Evolutionary conservation across 2,797 vertebrate genomes (phyloP), one percentile per base, ranked within the genome.

Genomic region (Apogon talboti): DNA sequence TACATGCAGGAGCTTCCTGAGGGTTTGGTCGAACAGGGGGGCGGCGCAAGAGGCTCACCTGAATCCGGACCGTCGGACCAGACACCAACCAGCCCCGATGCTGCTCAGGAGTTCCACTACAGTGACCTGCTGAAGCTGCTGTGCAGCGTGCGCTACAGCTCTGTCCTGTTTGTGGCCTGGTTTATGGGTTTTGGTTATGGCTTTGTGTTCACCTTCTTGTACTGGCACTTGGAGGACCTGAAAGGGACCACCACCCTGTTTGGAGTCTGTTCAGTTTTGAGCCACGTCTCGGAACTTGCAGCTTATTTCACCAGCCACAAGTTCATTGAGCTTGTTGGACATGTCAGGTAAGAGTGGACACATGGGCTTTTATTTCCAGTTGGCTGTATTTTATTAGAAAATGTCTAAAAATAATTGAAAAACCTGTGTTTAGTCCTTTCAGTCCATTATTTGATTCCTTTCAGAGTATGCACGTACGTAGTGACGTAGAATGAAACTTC

Each of bases 161-260:
- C 96, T 0, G 96, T 99, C 49, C 92, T 99, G 11, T 99, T 98
- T 0, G 98, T 99, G 45, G 97, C 98, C 2, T 99, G 97, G 97
- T 99, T 99, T 87, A 99, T 99, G 98, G 98, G 97, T 2, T 99
- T 99, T 50, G 96, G 98, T 2, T 99, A 99, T 0, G 98, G 98
- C 81, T 99, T 98, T 14, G 96, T 99, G 54, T 99, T 99, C 89
- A 99, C 95, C 69, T 99, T 99, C 82, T 95, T 99, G 35, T 99
- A 96, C 89, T 99, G 98, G 98, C 97, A 99, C 83, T 78, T 99
- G 78, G 92, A 98, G 89, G 97, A 99, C 79, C 93, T 99, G 76
- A 91, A 96, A 0, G 98, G 98, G 6, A 96, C 95, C 7, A 96
- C 97, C 65, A 99, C 97, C 0, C 95, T 99, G 62, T 99, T 99